phyloP scores from a whole-genome alignment of 2,888 invertebrate genomes.

The Plagodis pulveraria region DNA sequence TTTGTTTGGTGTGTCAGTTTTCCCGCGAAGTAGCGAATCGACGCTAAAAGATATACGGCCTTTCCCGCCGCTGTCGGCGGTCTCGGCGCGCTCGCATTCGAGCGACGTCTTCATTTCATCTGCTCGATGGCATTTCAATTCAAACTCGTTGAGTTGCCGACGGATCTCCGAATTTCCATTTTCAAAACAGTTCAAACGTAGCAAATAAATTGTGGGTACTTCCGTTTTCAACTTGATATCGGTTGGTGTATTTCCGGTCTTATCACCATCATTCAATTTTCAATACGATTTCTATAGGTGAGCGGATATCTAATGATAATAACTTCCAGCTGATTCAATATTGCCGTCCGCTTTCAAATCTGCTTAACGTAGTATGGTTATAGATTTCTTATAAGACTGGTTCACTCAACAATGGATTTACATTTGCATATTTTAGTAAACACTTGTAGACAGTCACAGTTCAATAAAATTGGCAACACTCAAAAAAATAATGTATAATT shows the following conservation, averaged over 20 bases:
- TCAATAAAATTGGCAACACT: constrained; percentile 55
- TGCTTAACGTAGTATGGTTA: background rate
- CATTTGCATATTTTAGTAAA: constrained; percentile 9
- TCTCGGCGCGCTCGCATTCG: constrained; percentile 79
- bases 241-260: constrained; percentile 1
- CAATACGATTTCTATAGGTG: too few species aligned
- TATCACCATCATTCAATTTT: constrained; percentile 4
- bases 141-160: constrained; percentile 33
- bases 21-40: constrained; percentile 85
- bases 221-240: constrained; percentile 18
- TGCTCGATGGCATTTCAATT: constrained; percentile 68
- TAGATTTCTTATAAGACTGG: background rate
- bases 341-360: background rate
- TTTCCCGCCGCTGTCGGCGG: constrained; percentile 82
- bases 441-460: constrained; percentile 43
- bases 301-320: too few species aligned
- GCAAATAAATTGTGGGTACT: constrained; percentile 1
- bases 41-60: constrained; percentile 91
- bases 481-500: constrained; percentile 28
- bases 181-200: constrained; percentile 4
- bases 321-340: background rate
- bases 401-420: constrained; percentile 1
- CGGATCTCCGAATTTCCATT: constrained; percentile 35
- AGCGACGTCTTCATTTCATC: constrained; percentile 84
- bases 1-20: constrained; percentile 60